Base-by-base conservation (phyloP, 2,888 invertebrate genomes). In the Petrolisthes cinctipes region DNA sequence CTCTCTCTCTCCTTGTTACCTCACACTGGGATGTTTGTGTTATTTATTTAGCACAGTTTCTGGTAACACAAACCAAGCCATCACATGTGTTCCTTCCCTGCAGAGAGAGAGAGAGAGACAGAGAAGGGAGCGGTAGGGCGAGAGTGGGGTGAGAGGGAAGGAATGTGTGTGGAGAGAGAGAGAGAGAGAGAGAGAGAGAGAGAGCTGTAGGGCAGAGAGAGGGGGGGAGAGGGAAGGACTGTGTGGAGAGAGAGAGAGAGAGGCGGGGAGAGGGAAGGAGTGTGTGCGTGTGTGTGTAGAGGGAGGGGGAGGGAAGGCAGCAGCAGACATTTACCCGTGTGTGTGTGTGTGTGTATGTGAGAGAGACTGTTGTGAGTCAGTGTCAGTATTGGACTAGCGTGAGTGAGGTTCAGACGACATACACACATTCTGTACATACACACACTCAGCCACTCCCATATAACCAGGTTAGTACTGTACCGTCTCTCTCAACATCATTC, bases 141-240 rank as follows among this genome's bases (percentile, higher is more conserved):
- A 20, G n/a, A 56, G 17, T 23, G 1, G 80, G 54, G 11, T 80
- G n/a, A 17, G 4, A n/a, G 57, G 51, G n/a, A 54, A n/a, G 56
- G 17, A 9, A 56, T 80, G n/a, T n/a, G 23, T 17, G 56, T 57
- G 9, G 0, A 17, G 56, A n/a, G 80, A n/a, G 54, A 57, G 20
- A 54, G 56, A 80, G 80, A 54, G 73, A 73, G 73, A 73, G 73
- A 76, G 76, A 76, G 23, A 76, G 51, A 76, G 11, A 76, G 51
- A 76, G 11, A 11, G 9, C 23, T 6, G 51, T 51, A 51, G 7
- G 76, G 17, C 51, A 61, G 61, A 9, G 20, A 20, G 20, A 4
- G 20, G n/a, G 23, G 68, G n/a, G 4, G 37, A 37, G 37, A 37
- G 37, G 37, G 37, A 37, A 37, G 37, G 37, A 37, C 37, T 37